These are phyloP conservation scores for Euleptes europaea DNA, from an alignment of 2,113 vertebrate species.

Conservation along the genomic window DNA sequence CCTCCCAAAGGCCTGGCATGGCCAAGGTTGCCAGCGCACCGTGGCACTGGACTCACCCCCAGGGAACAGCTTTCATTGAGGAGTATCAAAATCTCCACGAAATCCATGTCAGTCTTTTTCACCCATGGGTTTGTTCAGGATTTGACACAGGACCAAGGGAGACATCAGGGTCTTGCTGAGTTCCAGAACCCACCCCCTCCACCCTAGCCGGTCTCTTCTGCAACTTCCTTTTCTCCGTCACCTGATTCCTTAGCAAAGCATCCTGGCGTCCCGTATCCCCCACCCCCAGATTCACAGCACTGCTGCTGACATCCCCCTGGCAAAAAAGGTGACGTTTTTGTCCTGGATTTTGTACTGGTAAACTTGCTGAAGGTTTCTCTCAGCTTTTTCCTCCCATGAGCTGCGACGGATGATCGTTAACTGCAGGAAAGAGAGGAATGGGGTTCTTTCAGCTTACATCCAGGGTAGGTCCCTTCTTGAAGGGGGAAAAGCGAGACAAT, in stretches of 20 bases:
- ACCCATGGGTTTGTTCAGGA: background rate
- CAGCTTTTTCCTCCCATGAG: conserved; percentile 22
- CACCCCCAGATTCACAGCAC: conserved; percentile 76
- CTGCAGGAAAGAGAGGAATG: conserved; percentile 65
- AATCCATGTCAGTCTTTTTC: background rate
- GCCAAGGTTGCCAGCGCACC: background rate
- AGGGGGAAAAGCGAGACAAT: too few species aligned
- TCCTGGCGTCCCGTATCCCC: fast-evolving
- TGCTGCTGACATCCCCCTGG: conserved; percentile 86
- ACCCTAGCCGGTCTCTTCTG: fast-evolving
- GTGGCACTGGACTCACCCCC: background rate
- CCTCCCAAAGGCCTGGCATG: too few species aligned
- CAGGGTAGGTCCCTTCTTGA: background rate
- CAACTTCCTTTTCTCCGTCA: background rate
- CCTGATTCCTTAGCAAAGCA: background rate
- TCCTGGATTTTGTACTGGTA: conserved; percentile 96
- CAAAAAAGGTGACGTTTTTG: conserved; percentile 88
- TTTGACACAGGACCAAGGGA: too few species aligned
- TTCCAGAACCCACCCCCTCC: background rate
- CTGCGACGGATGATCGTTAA: conserved; percentile 82
- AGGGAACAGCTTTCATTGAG: background rate
- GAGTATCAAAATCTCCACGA: background rate
- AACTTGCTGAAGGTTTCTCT: conserved; percentile 62
- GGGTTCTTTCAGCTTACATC: background rate
- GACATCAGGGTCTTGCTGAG: background rate